Conservation (phyloP, 1,140 invertebrate species). For the Cydia fagiglandana region DNA sequence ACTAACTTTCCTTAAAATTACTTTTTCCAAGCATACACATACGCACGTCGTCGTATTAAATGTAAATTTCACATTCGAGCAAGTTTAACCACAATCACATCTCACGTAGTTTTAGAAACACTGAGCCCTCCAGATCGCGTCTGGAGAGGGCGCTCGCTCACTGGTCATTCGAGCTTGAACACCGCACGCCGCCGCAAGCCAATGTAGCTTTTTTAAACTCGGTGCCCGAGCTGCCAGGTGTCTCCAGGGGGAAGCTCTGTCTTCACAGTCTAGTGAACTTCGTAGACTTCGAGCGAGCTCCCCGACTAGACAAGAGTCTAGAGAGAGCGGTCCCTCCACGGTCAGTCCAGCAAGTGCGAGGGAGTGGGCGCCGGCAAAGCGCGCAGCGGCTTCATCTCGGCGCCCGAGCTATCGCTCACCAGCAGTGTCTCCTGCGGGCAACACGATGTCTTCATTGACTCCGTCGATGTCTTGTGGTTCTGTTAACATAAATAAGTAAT, state of each 20-base stretch:
- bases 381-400: constrained; percentile 60
- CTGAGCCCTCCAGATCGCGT: neutral
- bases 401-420: constrained; percentile 64
- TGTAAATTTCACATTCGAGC: neutral
- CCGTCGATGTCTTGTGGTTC: constrained; percentile 68
- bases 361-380: constrained; percentile 37
- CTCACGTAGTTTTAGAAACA: neutral
- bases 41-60: neutral
- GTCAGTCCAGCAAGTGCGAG: constrained; percentile 37
- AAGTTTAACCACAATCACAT: neutral
- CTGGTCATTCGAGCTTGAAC: constrained; percentile 37
- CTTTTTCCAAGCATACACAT: neutral
- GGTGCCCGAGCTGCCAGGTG: constrained; percentile 59
- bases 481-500: constrained; percentile 38
- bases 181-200: constrained; percentile 37
- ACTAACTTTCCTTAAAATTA: neutral
- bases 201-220: constrained; percentile 57
- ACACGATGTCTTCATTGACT: constrained; percentile 71
- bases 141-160: constrained; percentile 52
- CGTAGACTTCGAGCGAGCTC: constrained; percentile 61
- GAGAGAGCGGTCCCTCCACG: constrained; percentile 42
- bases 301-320: neutral
- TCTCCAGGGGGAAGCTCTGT: constrained; percentile 67
- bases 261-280: constrained; percentile 60
- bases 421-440: constrained; percentile 67